Conservation (phyloP, 2,113 vertebrate species). For the Desmodus rotundus region DNA sequence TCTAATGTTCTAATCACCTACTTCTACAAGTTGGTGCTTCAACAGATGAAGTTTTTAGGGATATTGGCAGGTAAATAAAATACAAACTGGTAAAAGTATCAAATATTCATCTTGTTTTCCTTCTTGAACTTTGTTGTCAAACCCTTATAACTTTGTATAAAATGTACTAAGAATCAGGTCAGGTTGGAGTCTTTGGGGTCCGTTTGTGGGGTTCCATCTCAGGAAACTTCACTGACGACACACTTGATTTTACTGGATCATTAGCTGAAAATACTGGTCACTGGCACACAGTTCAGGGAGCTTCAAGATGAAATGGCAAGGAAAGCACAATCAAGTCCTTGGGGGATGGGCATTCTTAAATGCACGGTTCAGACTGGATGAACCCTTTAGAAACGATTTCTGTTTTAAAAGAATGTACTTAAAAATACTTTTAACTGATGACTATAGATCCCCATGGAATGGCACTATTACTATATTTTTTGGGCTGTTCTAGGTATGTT, state of each 20-base stretch:
- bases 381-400: neutral
- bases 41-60: conserved; percentile 1
- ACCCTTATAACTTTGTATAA: neutral
- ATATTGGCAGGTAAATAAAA: neutral
- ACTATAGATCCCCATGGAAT: neutral
- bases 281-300: neutral
- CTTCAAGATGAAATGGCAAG: neutral
- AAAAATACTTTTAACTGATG: neutral
- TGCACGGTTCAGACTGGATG: neutral
- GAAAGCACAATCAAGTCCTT: neutral
- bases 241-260: neutral
- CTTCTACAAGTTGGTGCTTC: neutral
- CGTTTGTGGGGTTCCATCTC: neutral
- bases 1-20: neutral
- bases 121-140: conserved; percentile 9
- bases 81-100: neutral
- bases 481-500: neutral
- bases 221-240: neutral
- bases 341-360: neutral
- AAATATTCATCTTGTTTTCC: conserved; percentile 15
- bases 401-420: conserved; percentile 15
- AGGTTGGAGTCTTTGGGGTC: neutral
- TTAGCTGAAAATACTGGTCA: neutral
- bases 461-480: neutral
- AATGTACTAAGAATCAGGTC: neutral